Evolutionary conservation across 2,113 vertebrate species (phyloP), one percentile per base, ranked within the genome.

Genomic region (Hassar affinis): DNA sequence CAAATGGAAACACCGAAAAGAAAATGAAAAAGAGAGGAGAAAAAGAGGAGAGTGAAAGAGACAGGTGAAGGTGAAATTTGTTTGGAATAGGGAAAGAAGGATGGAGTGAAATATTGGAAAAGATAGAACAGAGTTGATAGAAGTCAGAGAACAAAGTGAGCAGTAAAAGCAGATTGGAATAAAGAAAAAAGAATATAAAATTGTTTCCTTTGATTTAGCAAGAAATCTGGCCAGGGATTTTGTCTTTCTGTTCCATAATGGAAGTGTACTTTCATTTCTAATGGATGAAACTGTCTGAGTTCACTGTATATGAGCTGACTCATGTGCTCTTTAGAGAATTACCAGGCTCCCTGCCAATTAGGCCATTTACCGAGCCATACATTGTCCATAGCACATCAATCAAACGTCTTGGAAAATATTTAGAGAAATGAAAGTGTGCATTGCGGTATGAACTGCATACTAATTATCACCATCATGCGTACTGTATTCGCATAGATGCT

Each of bases 1-100:
- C 92, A 80, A 93, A 95, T 95, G 93, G 94, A 93, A 88, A 93
- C 92, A 93, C 92, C 89, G 93, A 89, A 91, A 90, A 92, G 93
- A 96, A 94, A 89, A 87, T 91, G 90, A 79, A 88, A 86, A 76
- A 88, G 68, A 52, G 74, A 59, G 61, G 25, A 11, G 42, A n/a
- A 59, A 49, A 52, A 56, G 20, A 45, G 11, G 49, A 59, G 11
- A 71, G 25, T 76, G 18, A 51, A 62, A 59, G 33, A 66, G 62
- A 78, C 78, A 84, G 81, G 81, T 78, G 78, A 84, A 79, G 81
- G 27, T 22, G 27, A 61, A 27, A 30, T n/a, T 61, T 52, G 11
- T 33, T 52, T 57, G 57, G 14, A 42, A 14, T 47, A 62, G 61
- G 85, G 76, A 86, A 80, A 87, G 82, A 89, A 88, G 83, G 86